Base-by-base conservation (phyloP, 2,888 invertebrate species). In the Choreutis nemorana region DNA sequence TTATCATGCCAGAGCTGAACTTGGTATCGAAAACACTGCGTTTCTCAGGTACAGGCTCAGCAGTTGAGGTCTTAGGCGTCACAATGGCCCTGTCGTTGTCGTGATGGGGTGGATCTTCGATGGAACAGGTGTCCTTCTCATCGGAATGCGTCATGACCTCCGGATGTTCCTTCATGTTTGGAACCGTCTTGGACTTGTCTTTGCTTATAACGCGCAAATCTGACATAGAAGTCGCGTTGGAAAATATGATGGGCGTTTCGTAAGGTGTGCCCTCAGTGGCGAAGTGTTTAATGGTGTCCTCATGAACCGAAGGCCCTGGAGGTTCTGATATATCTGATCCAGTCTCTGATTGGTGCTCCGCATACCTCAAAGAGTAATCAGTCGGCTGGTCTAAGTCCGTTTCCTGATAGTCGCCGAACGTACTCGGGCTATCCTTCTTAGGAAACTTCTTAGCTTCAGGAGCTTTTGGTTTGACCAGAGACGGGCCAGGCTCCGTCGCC, bases 331-430 rank as follows among this genome's bases (percentile, higher is more conserved):
- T 45, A 33, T 83, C 83, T 1, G 81, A 80, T 3, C 73, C 75
- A 8, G 61, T 70, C 36, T 90, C 90, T 0, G 88, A 85, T 50
- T 89, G 90, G 44, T 89, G 89, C 60, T 95, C 94, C 1, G 90
- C 90, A 57, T 94, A 96, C 14, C 92, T 83, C 32, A 94, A 68
- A 40, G 95, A 94, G 55, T 93, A 96, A 70, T 96, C 91, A 0
- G 95, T 95, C 0, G 94, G 93, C 57, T 94, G 94, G 61, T 94
- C 94, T 28, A 94, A 67, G 67, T 95, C 94, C 0, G 93, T 94
- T 65, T 94, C 94, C 23, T 93, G 91, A 58, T 91, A 91, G 56
- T 89, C 86, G 2, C 85, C 83, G 42, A 77, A 83, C 20, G 56
- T 66, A 35, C 49, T 64, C n/a, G 61, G 30, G 36, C 46, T 63